phyloP scores from a whole-genome alignment of 1,140 invertebrate genomes.

The Drosophila lini region DNA sequence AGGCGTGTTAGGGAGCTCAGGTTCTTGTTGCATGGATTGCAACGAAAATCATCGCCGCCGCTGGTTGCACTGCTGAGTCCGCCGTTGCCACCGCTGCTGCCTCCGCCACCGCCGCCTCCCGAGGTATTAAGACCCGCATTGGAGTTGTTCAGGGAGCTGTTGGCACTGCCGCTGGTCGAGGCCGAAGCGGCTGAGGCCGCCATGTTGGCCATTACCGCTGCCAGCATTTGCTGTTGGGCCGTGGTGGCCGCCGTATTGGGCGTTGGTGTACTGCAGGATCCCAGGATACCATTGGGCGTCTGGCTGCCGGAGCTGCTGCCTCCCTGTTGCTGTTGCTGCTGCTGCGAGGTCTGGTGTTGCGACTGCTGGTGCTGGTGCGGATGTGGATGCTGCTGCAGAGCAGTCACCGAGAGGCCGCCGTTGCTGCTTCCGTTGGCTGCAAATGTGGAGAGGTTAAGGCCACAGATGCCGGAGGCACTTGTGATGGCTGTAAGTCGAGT shows the following conservation, averaged over 20 bases:
- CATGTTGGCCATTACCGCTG: slow-evolving; percentile 77
- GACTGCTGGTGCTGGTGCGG: slow-evolving; percentile 27
- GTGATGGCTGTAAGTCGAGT: slow-evolving; percentile 66
- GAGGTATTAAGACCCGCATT: slow-evolving; percentile 83
- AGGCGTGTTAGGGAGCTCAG: slow-evolving; percentile 92
- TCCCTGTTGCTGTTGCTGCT: slow-evolving; percentile 45
- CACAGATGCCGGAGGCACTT: slow-evolving; percentile 80
- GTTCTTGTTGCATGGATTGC: slow-evolving; percentile 95
- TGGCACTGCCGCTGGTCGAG: slow-evolving; percentile 35
- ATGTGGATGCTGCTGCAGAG: slow-evolving; percentile 28
- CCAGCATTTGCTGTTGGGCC: slow-evolving; percentile 74
- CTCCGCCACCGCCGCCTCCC: slow-evolving; percentile 19
- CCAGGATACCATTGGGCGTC: slow-evolving; percentile 51
- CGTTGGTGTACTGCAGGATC: slow-evolving; percentile 62
- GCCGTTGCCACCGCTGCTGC: not conserved
- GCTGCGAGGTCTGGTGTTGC: slow-evolving; percentile 28
- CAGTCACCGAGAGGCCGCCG: slow-evolving; percentile 41
- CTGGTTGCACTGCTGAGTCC: slow-evolving; percentile 78
- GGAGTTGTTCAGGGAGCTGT: slow-evolving; percentile 57
- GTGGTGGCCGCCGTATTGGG: slow-evolving; percentile 55
- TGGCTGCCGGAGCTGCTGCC: slow-evolving; percentile 42
- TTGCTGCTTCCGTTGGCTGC: slow-evolving; percentile 72
- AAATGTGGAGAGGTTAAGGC: slow-evolving; percentile 81
- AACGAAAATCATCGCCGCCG: slow-evolving; percentile 91
- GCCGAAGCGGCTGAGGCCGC: slow-evolving; percentile 58